phyloP scores from a whole-genome alignment of 2,888 invertebrate genomes.

The Pycnomerus fuliginosus region DNA sequence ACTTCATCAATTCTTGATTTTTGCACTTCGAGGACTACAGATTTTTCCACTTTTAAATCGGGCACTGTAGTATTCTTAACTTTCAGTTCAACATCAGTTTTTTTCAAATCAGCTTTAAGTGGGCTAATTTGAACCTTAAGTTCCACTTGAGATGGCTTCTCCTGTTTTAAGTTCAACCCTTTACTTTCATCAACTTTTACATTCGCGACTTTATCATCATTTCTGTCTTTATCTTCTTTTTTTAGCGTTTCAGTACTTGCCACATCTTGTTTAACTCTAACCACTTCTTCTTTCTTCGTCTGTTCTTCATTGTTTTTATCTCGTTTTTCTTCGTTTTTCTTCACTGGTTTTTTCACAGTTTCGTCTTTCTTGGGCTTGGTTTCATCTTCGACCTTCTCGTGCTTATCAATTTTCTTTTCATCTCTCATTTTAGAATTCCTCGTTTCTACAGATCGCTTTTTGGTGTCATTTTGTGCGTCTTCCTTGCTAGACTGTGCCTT shows the following conservation, averaged over 20 bases:
- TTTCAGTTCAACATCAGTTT: too few relatives aligned
- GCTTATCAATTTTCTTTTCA: slow-evolving; percentile 33
- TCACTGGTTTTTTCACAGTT: not conserved
- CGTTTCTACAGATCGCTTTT: slow-evolving; percentile 19
- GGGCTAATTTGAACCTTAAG: too few relatives aligned
- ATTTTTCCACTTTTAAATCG: too few relatives aligned
- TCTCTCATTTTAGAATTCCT: slow-evolving; percentile 23
- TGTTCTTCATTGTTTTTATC: slow-evolving; percentile 8
- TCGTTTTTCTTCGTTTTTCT: not conserved
- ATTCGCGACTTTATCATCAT: not conserved
- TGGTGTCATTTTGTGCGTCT: not conserved
- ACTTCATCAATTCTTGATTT: too few relatives aligned
- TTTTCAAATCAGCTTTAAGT: too few relatives aligned
- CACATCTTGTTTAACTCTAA: not conserved
- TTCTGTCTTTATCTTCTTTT: not conserved
- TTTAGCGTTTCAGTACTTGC: not conserved
- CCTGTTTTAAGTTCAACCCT: not conserved
- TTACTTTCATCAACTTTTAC: not conserved
- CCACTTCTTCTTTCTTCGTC: not conserved
- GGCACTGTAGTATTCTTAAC: too few relatives aligned
- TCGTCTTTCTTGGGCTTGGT: slow-evolving; percentile 1
- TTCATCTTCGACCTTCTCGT: slow-evolving; percentile 16
- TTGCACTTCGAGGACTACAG: too few relatives aligned
- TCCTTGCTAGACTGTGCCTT: too few relatives aligned
- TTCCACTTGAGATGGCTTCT: too few relatives aligned